These are phyloP conservation scores for Odontomachus brunneus DNA, from an alignment of 1,140 invertebrate genomes.

Conservation along the genomic window DNA sequence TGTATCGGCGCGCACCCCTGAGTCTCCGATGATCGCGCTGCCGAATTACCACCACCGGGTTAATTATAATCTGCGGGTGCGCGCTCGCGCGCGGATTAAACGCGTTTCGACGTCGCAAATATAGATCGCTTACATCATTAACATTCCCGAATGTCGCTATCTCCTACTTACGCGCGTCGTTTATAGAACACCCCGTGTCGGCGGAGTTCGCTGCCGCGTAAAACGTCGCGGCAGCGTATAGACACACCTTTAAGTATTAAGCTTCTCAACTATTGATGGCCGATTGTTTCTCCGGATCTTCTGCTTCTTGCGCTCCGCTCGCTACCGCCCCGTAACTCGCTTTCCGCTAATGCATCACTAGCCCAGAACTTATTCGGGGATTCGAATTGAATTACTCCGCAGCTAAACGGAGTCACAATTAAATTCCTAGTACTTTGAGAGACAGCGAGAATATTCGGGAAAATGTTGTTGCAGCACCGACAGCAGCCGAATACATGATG, in stretches of 20 bases:
- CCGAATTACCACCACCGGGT: constrained; percentile 40
- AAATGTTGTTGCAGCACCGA: background rate
- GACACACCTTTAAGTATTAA: constrained; percentile 43
- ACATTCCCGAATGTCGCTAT: constrained; percentile 26
- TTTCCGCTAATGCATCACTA: constrained; percentile 8
- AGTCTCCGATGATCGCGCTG: constrained; percentile 38
- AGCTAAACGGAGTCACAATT: constrained; percentile 34
- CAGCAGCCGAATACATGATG: constrained; percentile 21
- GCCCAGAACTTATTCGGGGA: constrained; percentile 2
- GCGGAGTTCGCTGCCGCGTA: constrained; percentile 2
- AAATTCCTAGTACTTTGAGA: constrained; percentile 28
- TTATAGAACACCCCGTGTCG: constrained; percentile 32
- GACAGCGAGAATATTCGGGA: constrained; percentile 22
- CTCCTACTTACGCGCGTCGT: background rate
- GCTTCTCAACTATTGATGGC: constrained; percentile 27
- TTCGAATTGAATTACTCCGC: constrained; percentile 33
- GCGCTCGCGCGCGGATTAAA: constrained; percentile 52
- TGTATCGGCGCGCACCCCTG: constrained; percentile 6
- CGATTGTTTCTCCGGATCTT: constrained; percentile 34
- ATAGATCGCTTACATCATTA: constrained; percentile 59
- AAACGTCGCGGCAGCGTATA: constrained; percentile 24
- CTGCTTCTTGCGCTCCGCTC: no score
- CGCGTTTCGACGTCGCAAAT: constrained; percentile 51
- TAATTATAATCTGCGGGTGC: constrained; percentile 56
- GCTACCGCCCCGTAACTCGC: background rate